Percentiles rank a stretch among this genome's conserved stretches.
phyloP scores from a whole-genome alignment of 2,888 invertebrate species.

The Epinotia demarniana region DNA sequence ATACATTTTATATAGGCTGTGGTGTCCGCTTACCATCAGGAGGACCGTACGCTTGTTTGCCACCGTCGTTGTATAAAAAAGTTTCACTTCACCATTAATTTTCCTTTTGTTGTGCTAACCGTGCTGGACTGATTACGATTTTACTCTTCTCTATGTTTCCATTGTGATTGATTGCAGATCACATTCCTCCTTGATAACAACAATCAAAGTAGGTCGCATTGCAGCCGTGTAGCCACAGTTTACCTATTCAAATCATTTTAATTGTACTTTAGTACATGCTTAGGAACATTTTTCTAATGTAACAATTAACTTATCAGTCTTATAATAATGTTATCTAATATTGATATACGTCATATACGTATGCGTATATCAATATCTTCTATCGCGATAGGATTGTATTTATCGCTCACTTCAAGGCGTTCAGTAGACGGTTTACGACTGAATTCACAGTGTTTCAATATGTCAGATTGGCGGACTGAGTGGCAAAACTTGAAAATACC shows the following conservation, averaged over 20 bases:
- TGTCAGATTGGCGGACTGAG: conserved; percentile 51
- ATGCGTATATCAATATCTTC: background rate
- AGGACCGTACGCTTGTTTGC: too few relatives aligned
- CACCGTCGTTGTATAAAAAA: too few relatives aligned
- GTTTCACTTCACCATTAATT: too few relatives aligned
- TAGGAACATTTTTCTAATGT: conserved; percentile 8
- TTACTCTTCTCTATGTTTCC: conserved; percentile 1
- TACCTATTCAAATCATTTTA: conserved; percentile 3
- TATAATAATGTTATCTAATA: conserved; percentile 41
- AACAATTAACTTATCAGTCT: conserved; percentile 29
- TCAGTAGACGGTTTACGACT: conserved; percentile 48
- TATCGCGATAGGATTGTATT: conserved; percentile 40
- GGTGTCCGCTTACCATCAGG: too few relatives aligned
- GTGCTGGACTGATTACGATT: conserved; percentile 14
- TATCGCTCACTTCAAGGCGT: conserved; percentile 67
- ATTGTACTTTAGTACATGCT: background rate
- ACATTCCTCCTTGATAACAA: conserved; percentile 17
- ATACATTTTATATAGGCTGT: too few relatives aligned
- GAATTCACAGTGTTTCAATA: conserved; percentile 49
- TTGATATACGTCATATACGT: conserved; percentile 20
- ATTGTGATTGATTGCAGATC: conserved; percentile 11
- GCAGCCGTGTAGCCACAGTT: background rate
- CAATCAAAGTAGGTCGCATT: conserved; percentile 14
- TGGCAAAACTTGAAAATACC: conserved; percentile 60
- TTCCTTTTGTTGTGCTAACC: too few relatives aligned